phyloP scores from a whole-genome alignment of 2,797 vertebrate genomes.

The Loris lydekkerianus region DNA sequence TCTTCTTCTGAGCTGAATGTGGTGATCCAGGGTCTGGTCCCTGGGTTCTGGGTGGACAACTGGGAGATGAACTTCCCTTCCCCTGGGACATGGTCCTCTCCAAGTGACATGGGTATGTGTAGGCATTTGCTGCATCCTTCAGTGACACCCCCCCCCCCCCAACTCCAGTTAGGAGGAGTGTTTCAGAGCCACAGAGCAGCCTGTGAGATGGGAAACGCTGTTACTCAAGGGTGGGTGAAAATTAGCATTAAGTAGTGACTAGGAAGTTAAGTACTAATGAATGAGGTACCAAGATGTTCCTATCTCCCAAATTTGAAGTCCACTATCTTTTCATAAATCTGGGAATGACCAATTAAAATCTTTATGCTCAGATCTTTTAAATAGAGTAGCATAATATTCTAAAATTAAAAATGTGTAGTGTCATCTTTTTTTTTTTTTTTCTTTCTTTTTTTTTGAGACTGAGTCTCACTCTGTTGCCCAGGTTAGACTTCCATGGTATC shows the following conservation, averaged over 20 bases:
- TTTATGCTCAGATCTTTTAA: background rate
- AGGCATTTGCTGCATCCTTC: background rate
- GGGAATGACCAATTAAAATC: background rate
- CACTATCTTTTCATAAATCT: background rate
- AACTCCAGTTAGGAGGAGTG: background rate
- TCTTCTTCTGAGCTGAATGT: background rate
- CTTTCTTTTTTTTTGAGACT: too few relatives aligned
- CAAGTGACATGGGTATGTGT: background rate
- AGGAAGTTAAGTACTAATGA: background rate
- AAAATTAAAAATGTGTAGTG: background rate
- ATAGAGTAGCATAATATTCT: background rate
- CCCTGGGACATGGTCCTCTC: background rate
- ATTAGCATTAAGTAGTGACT: background rate
- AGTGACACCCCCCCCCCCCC: background rate
- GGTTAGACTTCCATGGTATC: too few relatives aligned
- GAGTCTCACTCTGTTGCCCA: too few relatives aligned
- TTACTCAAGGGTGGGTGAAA: background rate
- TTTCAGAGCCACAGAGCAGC: background rate
- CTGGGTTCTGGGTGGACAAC: background rate
- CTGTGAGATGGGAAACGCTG: background rate
- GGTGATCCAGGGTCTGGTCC: background rate
- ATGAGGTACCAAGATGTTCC: background rate
- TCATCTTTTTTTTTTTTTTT: background rate
- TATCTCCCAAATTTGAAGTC: background rate
- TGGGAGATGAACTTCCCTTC: background rate